Percentiles rank a stretch among this genome's conserved stretches.
Evolutionary conservation across 2,113 vertebrate species (phyloP).

Genomic region (Eublepharis macularius): DNA sequence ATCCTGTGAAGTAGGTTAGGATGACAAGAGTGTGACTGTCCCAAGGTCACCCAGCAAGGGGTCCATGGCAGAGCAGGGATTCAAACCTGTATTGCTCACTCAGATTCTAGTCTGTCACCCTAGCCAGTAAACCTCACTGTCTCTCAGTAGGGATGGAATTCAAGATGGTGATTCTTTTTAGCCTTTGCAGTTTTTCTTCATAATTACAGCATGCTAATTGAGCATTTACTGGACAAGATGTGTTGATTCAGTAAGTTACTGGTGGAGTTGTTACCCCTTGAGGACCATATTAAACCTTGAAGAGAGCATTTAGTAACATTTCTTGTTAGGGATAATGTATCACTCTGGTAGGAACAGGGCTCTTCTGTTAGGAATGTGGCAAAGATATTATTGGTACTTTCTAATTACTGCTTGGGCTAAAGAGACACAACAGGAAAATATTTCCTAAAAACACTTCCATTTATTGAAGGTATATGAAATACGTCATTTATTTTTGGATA

Average conservation of each 20-base stretch:
- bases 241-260: constrained; percentile 79
- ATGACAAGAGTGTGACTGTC: too few species aligned
- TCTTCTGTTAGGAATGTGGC: constrained; percentile 66
- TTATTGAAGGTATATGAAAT: constrained; percentile 38
- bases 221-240: constrained; percentile 74
- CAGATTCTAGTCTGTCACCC: too few species aligned
- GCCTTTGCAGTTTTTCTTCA: constrained; percentile 37
- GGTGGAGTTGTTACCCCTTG: constrained; percentile 72
- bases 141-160: constrained; percentile 42
- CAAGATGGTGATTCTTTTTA: constrained; percentile 40
- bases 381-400: constrained; percentile 70
- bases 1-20: too few species aligned
- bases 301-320: constrained; percentile 71
- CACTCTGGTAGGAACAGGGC: constrained; percentile 72
- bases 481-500: constrained; percentile 18
- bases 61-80: too few species aligned
- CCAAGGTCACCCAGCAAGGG: too few species aligned
- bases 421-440: constrained; percentile 69
- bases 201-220: constrained; percentile 58
- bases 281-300: constrained; percentile 77
- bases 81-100: too few species aligned
- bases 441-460: constrained; percentile 51
- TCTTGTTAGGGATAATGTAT: constrained; percentile 74
- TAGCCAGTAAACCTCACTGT: too few species aligned
- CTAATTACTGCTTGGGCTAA: constrained; percentile 72